Evolutionary conservation across 1,140 invertebrate genomes (phyloP), one percentile per base, ranked within the genome.

Genomic region (Drosophila jambulina): DNA sequence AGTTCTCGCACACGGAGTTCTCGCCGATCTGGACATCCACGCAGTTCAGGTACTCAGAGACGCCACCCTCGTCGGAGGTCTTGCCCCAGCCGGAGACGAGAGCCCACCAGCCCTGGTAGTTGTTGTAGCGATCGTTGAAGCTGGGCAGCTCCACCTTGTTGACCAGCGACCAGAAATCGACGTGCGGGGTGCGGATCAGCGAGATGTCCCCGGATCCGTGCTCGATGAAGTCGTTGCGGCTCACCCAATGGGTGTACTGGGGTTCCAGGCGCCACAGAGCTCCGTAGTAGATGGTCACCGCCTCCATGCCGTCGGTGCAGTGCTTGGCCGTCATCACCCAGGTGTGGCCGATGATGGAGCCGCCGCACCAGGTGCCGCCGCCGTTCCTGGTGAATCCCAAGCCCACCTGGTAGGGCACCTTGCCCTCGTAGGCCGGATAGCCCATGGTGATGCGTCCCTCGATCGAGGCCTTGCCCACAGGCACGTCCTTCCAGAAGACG

Each of bases 341-440:
- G 36, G 93, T 92, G 32, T 95, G 86, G 68, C 93, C 94, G 13
- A 95, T 94, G 58, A 96, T 82, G 29, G 94, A 94, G n/a, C 94
- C 95, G 4, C 95, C 93, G 94, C 75, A 94, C 94, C 49, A 93
- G 63, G 85, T 82, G 93, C 54, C 78, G 85, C 70, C 95, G 93
- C 94, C 93, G 94, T 62, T 36, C 82, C 38, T 25, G 32, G 40
- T 64, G 78, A 25, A 42, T 49, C 17, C 92, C 93, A 64, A 94
- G 93, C 53, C 53, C 34, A 56, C 43, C 65, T 74, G 54, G 58
- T 93, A 94, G 10, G 94, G 94, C 42, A 94, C 93, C 79, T 94
- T 93, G 0, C 93, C 93, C 5, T 86, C 79, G 25, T 59, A 36
- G 4, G 84, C 84, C 23, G 67, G 60, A 54, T 80, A 69, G 7